Conservation (phyloP, 2,113 vertebrate genomes). For the Merops nubicus region DNA sequence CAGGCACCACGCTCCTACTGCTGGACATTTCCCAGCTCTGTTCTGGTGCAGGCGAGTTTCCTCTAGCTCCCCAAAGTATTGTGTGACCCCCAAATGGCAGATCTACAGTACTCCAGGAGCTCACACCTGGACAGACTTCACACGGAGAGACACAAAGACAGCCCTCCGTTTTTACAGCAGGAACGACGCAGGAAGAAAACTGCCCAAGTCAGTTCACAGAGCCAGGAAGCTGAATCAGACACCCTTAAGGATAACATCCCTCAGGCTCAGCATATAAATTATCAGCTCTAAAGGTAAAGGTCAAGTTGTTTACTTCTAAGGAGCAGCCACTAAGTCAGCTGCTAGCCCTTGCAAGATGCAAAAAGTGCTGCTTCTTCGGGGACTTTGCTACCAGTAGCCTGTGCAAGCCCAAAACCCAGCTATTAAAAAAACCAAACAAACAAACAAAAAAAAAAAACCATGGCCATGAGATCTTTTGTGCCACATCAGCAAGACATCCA, state of each 20-base stretch:
- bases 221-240: background rate
- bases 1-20: background rate
- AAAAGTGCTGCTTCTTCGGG: background rate
- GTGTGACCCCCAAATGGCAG: background rate
- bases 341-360: background rate
- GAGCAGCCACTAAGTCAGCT: background rate
- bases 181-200: background rate
- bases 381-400: background rate
- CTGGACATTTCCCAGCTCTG: background rate
- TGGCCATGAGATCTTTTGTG: no score
- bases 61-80: background rate
- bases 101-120: background rate
- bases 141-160: fast-evolving
- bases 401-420: background rate
- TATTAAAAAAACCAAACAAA: background rate
- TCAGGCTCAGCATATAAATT: background rate
- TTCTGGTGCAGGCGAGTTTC: background rate
- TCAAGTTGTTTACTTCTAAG: background rate
- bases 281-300: background rate
- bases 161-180: background rate
- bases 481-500: background rate
- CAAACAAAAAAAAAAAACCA: background rate
- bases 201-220: background rate
- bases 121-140: fast-evolving
- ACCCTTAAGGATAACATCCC: background rate